A percentile compares a stretch with the other conserved stretches of the same genome.
These are phyloP conservation scores for Himalopsyche kuldschensis DNA, from an alignment of 2,888 invertebrate genomes.

Conservation along the genomic window DNA sequence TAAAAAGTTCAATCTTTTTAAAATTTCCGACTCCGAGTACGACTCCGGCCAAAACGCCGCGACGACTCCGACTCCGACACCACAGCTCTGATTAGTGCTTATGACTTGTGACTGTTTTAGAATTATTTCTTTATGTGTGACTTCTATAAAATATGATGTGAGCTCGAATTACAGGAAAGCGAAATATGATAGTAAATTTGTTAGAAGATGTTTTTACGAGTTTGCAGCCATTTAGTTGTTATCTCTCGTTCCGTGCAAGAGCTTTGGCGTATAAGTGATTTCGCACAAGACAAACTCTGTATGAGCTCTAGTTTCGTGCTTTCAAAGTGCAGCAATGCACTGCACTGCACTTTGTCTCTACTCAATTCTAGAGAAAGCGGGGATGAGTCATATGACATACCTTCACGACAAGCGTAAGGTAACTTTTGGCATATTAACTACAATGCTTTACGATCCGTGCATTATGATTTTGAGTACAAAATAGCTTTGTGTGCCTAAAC, in stretches of 20 bases:
- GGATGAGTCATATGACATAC: background rate
- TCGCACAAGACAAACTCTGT: background rate
- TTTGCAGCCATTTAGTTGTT: background rate
- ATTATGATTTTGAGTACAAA: constrained; percentile 1
- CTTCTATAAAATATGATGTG: too few relatives aligned
- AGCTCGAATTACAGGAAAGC: too few relatives aligned
- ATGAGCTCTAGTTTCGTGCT: background rate
- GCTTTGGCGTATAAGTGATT: background rate
- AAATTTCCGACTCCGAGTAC: too few relatives aligned
- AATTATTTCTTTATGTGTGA: too few relatives aligned
- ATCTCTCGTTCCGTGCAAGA: background rate
- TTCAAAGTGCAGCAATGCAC: background rate
- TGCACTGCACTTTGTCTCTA: background rate
- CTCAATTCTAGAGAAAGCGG: background rate
- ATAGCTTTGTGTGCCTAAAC: background rate
- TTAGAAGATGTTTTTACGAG: background rate
- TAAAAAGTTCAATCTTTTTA: too few relatives aligned
- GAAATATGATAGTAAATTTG: background rate
- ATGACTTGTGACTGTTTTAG: too few relatives aligned
- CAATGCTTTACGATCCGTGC: background rate
- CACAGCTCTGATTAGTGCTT: too few relatives aligned
- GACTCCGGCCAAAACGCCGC: too few relatives aligned
- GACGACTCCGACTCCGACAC: too few relatives aligned
- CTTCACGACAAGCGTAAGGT: background rate
- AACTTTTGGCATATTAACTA: constrained; percentile 13